Evolutionary conservation across 2,888 invertebrate species (phyloP).

Genomic region (Sarcophaga subvicina): DNA sequence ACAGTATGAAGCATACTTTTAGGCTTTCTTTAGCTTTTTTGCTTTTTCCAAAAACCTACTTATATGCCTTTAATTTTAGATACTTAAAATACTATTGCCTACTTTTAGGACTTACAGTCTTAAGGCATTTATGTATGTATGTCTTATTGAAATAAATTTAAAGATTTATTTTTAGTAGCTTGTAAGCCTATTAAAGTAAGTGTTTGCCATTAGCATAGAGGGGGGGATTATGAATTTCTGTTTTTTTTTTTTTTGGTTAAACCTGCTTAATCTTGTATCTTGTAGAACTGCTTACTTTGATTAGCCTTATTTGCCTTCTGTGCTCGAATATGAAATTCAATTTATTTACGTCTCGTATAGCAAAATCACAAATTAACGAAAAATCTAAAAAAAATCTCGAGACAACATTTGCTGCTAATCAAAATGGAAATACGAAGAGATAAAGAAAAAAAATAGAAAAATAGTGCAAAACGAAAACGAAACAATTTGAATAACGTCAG

Average conservation of each 20-base stretch:
- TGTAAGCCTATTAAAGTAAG: too few species aligned
- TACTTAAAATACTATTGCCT: too few species aligned
- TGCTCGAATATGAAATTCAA: constrained; percentile 36
- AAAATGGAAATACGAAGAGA: constrained; percentile 1
- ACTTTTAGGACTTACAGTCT: too few species aligned
- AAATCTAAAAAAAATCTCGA: not conserved
- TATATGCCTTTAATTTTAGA: too few species aligned
- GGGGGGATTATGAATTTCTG: too few species aligned
- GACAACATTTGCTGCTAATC: constrained; percentile 17
- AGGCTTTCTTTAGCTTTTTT: too few species aligned
- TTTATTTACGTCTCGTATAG: constrained; percentile 51
- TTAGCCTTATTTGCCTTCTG: constrained; percentile 50
- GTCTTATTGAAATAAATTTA: too few species aligned
- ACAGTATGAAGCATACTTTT: too few species aligned
- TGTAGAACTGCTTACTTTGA: constrained; percentile 11
- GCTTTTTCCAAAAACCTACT: too few species aligned
- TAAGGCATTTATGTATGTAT: too few species aligned
- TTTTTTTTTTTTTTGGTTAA: not conserved
- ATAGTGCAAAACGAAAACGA: constrained; percentile 37
- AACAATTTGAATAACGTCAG: constrained; percentile 60
- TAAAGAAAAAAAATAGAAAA: constrained; percentile 4
- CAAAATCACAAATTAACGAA: constrained; percentile 44
- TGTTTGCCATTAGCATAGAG: too few species aligned
- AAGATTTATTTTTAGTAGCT: too few species aligned
- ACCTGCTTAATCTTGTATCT: constrained; percentile 44